Percentiles rank a stretch among this genome's conserved stretches.
Conservation (phyloP, 2,888 invertebrate species). For the Andricus quercusramuli region DNA sequence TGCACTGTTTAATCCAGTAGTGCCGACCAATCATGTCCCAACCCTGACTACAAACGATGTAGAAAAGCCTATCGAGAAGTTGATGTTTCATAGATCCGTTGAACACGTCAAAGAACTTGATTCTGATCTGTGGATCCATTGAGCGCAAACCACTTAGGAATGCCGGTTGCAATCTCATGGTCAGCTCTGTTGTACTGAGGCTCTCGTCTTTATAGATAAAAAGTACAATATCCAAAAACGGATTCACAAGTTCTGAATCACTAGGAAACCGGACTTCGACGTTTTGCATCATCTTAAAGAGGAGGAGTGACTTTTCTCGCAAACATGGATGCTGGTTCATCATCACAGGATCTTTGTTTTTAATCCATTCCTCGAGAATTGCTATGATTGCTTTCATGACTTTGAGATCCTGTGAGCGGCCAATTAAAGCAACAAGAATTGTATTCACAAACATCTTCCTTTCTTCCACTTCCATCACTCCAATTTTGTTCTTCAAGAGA, state of each 20-base stretch:
- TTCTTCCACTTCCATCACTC: slow-evolving; percentile 92
- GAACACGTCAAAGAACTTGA: slow-evolving; percentile 96
- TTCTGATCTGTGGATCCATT: slow-evolving; percentile 91
- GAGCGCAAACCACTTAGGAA: slow-evolving; percentile 95
- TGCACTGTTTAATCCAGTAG: slow-evolving; percentile 98
- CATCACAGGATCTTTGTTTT: slow-evolving; percentile 86
- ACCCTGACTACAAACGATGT: slow-evolving; percentile 96
- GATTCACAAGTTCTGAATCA: slow-evolving; percentile 92
- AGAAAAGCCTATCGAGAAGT: slow-evolving; percentile 93
- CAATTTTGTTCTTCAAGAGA: slow-evolving; percentile 95
- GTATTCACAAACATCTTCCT: slow-evolving; percentile 86
- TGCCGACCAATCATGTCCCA: slow-evolving; percentile 97
- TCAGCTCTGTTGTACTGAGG: slow-evolving; percentile 92
- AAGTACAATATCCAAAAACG: slow-evolving; percentile 95
- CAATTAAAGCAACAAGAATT: slow-evolving; percentile 95
- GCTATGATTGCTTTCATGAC: slow-evolving; percentile 85
- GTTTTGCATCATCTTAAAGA: slow-evolving; percentile 96
- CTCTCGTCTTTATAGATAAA: slow-evolving; percentile 95
- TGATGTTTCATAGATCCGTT: slow-evolving; percentile 92
- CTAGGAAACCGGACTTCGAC: slow-evolving; percentile 95
- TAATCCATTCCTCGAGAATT: slow-evolving; percentile 99
- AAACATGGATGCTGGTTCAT: slow-evolving; percentile 90
- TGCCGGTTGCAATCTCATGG: slow-evolving; percentile 95
- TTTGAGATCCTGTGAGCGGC: slow-evolving; percentile 95
- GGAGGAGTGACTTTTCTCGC: slow-evolving; percentile 94